These are phyloP conservation scores for Eucidaris tribuloides DNA, from an alignment of 35 echinoderm and acorn worm genomes.

Conservation along the genomic window DNA sequence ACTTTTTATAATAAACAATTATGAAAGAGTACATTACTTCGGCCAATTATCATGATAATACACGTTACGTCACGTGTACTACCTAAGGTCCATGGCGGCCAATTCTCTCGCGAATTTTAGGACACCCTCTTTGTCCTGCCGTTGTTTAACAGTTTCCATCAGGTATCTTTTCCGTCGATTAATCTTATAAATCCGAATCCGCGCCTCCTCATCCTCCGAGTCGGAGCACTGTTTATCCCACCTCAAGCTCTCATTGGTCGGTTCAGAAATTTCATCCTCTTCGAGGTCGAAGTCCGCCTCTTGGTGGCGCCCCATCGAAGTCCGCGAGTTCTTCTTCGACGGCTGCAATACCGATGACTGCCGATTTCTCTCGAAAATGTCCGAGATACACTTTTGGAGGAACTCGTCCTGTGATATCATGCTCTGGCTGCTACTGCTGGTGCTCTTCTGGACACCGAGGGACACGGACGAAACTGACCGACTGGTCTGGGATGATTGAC, in stretches of 20 bases:
- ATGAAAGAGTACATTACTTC: too few relatives aligned
- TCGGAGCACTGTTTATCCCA: constrained; percentile 81
- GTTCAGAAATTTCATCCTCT: constrained; percentile 15
- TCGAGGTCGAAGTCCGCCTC: constrained; percentile 23
- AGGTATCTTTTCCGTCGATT: constrained; percentile 91
- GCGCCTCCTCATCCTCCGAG: constrained; percentile 67
- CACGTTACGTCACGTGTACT: too few relatives aligned
- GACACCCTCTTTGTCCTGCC: constrained; percentile 89
- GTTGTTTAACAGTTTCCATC: constrained; percentile 52
- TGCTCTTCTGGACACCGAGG: background rate
- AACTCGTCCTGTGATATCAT: background rate
- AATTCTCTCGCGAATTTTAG: constrained; percentile 75
- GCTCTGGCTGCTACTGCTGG: background rate
- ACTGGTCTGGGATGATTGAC: background rate
- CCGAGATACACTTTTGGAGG: background rate
- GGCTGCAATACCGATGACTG: background rate
- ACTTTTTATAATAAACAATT: too few relatives aligned
- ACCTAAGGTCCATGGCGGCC: background rate
- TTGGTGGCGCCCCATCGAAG: background rate
- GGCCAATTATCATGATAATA: too few relatives aligned
- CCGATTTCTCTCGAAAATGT: constrained; percentile 23
- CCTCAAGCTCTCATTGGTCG: constrained; percentile 77
- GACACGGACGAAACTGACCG: background rate
- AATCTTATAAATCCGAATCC: constrained; percentile 87
- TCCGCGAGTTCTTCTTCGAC: background rate